Conservation (phyloP, 2,888 invertebrate genomes). For the Andrena marginata region DNA sequence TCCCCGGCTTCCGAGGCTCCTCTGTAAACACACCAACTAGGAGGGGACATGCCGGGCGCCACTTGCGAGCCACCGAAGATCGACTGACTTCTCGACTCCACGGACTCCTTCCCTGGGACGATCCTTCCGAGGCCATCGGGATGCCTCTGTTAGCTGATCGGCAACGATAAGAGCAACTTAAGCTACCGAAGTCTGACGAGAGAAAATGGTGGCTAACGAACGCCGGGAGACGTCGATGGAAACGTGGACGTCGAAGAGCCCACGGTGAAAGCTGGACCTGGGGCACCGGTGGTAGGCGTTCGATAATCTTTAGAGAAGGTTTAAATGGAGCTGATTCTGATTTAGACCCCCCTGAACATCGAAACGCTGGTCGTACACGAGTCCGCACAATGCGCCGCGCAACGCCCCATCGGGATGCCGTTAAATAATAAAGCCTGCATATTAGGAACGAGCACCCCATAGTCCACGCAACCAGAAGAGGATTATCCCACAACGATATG, state of each 20-base stretch:
- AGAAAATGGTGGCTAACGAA: conserved; percentile 28
- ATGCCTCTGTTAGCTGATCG: conserved; percentile 58
- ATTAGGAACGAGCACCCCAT: conserved; percentile 76
- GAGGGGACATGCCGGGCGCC: conserved; percentile 77
- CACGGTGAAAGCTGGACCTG: neutral
- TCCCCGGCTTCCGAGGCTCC: conserved; percentile 77
- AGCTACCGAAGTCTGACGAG: conserved; percentile 2
- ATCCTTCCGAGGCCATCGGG: neutral
- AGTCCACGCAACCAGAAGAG: conserved; percentile 73
- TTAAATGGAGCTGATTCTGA: conserved; percentile 34
- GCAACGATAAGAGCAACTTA: conserved; percentile 51
- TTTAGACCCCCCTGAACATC: conserved; percentile 14
- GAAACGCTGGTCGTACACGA: conserved; percentile 29
- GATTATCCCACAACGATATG: conserved; percentile 81
- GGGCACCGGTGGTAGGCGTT: neutral
- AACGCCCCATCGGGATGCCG: conserved; percentile 79
- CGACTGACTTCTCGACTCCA: conserved; percentile 71
- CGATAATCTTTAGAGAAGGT: conserved; percentile 41
- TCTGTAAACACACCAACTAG: conserved; percentile 80
- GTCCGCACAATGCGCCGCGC: conserved; percentile 49
- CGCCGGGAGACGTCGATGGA: neutral
- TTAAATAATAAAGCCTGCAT: conserved; percentile 82
- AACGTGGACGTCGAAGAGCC: neutral
- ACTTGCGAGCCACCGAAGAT: conserved; percentile 70
- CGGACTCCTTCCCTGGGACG: conserved; percentile 23